Conservation (phyloP, 2,888 invertebrate species). For the Cremastinae sp. region DNA sequence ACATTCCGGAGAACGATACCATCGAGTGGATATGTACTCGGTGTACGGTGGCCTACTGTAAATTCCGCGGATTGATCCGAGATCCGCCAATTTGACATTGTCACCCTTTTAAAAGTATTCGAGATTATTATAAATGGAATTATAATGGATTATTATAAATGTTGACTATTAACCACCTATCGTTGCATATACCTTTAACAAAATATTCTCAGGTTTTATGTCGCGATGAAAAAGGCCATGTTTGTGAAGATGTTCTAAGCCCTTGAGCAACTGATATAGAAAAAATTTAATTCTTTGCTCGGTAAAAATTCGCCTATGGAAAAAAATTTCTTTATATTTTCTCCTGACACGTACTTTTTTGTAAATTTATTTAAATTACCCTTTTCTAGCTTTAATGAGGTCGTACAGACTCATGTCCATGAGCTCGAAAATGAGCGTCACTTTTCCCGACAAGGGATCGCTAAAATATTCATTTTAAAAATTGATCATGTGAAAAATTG, state of each 20-base stretch:
- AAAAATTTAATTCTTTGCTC: conserved; percentile 83
- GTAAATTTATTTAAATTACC: conserved; percentile 68
- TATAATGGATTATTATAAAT: no score
- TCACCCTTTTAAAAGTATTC: conserved; percentile 76
- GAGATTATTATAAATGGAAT: no score
- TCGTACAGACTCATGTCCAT: conserved; percentile 88
- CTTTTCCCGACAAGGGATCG: conserved; percentile 83
- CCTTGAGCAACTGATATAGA: conserved; percentile 84
- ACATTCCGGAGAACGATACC: conserved; percentile 87
- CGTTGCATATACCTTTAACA: conserved; percentile 83
- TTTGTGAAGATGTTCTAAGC: conserved; percentile 84
- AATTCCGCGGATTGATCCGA: conserved; percentile 84
- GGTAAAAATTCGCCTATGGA: conserved; percentile 78
- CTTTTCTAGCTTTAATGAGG: conserved; percentile 82
- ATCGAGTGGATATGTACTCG: conserved; percentile 87
- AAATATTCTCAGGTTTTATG: conserved; percentile 87
- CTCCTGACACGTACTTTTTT: conserved; percentile 1
- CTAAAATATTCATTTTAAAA: conserved; percentile 76
- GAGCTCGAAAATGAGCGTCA: conserved; percentile 85
- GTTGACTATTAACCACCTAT: no score
- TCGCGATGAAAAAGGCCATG: conserved; percentile 86
- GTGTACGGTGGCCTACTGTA: conserved; percentile 85
- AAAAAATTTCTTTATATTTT: conserved; percentile 21
- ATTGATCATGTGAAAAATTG: background rate
- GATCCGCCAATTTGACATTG: conserved; percentile 84